Base-by-base conservation (phyloP, 2,113 vertebrate genomes). In the Plestiodon gilberti region DNA sequence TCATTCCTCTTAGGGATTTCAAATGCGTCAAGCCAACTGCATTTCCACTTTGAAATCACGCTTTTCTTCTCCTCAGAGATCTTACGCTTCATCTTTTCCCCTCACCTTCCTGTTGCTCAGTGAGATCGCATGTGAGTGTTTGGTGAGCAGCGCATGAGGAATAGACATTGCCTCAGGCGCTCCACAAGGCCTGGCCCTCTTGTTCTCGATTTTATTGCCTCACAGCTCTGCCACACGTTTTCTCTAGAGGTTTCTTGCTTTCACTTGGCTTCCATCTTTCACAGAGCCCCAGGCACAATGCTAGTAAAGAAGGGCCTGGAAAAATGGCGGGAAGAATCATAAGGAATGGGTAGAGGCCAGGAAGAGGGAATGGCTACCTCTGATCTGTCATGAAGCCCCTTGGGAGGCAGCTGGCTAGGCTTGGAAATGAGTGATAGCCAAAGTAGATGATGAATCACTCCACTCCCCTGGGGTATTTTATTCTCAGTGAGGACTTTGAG, bases 351-450 rank as follows among this genome's bases (percentile, higher is more conserved):
- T 48, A 55, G 13, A 28, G 70, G 40, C 33, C 74, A 35, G n/a
- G 25, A 69, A 89, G 40, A 86, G 59, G 88, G 70, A 82, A 86
- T 89, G 70, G 40, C 77, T 90, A 87, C 55, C 70, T 93, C 81
- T 92, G 79, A 91, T 92, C 86, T 90, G 65, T 91, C 88, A 92
- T 14, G 73, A 92, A 93, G 78, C 88, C 91, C 84, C 73, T 87
- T 65, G 87, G 79, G 91, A 94, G 55, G 84, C 79, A 90, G 82
- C 40, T 86, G 82, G 85, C 87, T 81, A 92, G 82, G 6, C 88
- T 91, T 87, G 87, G 88, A 91, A 93, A 91, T 92, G 93, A 94
- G 81, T 89, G 87, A 94, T 93, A 93, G 67, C 80, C 87, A 92
- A 91, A 91, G 18, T 67, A 86, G 86, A 92, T 92, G 91, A 95